Evolutionary conservation across 1,140 invertebrate genomes (phyloP).

Genomic region (Trachymyrmex cornetzi): DNA sequence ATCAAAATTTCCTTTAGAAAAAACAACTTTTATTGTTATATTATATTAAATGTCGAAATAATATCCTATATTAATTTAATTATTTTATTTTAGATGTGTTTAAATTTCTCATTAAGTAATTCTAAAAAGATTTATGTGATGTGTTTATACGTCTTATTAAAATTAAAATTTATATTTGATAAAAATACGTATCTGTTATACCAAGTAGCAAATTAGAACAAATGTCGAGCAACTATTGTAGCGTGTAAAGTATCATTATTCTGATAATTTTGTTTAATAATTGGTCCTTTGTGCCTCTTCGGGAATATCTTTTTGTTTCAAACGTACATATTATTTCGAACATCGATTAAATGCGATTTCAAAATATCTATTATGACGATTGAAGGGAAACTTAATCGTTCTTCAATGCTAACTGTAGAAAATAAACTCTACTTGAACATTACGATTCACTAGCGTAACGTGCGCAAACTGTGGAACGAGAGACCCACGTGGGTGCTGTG

Average conservation of each 20-base stretch:
- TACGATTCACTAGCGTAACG: constrained; percentile 14
- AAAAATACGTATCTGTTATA: background rate
- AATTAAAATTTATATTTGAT: background rate
- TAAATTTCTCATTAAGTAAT: background rate
- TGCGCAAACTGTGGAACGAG: constrained; percentile 13
- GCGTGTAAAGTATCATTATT: background rate
- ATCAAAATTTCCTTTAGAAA: constrained; percentile 1
- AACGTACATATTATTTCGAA: background rate
- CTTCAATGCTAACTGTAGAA: background rate
- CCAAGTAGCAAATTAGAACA: background rate
- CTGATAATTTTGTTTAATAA: background rate
- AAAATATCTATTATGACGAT: background rate
- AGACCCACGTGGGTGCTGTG: background rate
- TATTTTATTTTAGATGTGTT: background rate
- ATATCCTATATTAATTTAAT: background rate
- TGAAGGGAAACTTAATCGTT: constrained; percentile 20
- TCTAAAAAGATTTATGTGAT: background rate
- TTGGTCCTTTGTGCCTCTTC: background rate
- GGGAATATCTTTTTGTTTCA: background rate
- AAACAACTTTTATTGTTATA: background rate
- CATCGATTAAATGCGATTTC: background rate
- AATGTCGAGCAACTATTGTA: background rate
- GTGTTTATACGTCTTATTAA: background rate
- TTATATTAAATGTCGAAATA: background rate
- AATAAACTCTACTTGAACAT: constrained; percentile 8